Base-by-base conservation (phyloP, 2,113 vertebrate species). In the Excalfactoria chinensis region DNA sequence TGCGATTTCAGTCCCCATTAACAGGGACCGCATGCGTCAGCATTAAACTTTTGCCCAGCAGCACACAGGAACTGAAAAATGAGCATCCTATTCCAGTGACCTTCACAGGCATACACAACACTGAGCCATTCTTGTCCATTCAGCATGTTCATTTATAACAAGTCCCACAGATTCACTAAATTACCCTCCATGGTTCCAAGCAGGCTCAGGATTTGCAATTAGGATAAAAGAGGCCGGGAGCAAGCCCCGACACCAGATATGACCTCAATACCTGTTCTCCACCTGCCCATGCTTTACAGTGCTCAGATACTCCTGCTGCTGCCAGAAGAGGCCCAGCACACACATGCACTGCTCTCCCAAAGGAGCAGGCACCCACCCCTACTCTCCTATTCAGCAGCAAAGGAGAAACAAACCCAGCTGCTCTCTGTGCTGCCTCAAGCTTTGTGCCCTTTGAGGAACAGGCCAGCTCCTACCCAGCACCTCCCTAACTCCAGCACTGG, bases 21-120 rank as follows among this genome's bases (percentile, higher is more conserved):
- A 22, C 18, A 74, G 73, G 74, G 90, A 88, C 26, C 66, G 80
- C 1, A 5, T 67, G 88, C 51, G 90, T 94, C 90, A 95, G 93
- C 89, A 95, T 86, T 93, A 95, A 71, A 69, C 88, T 70, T 76
- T 84, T 46, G 67, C 79, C 80, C 86, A 60, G 91, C 82, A 90
- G 81, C 90, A 67, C 0, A 0, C 10, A 32, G 70, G 76, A 51
- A 55, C 86, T 93, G 93, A 95, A 93, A 94, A 95, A 95, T 32
- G 91, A 94, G 79, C 86, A 77, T 91, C 76, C 58, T 23, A 11
- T 51, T 49, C 48, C 20, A 67, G 83, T 78, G 93, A 89, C 95
- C 95, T 95, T 95, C 96, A 71, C 0, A 85, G 86, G 7, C 69
- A 43, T 0, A 6, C 0, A 67, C 71, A 81, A 43, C 46, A 77